phyloP scores from a whole-genome alignment of 2,888 invertebrate genomes.

The Cynaeus angustus region DNA sequence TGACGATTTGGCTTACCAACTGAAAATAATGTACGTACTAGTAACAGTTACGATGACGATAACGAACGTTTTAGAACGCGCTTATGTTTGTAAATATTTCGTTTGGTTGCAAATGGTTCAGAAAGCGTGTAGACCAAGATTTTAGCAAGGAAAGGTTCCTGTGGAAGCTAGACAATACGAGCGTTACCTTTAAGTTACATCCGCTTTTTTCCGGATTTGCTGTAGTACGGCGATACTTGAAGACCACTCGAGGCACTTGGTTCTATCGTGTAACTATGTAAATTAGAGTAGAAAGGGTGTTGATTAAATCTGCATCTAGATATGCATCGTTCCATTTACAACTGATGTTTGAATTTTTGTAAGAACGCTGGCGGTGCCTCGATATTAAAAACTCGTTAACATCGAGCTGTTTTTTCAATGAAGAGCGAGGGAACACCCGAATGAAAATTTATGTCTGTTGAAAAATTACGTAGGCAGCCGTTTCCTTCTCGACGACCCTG shows the following conservation, averaged over 20 bases:
- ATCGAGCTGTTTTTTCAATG: slow-evolving; percentile 15
- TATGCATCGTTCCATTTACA: slow-evolving; percentile 22
- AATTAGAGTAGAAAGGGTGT: slow-evolving; percentile 11
- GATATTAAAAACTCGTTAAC: slow-evolving; percentile 40
- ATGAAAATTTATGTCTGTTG: slow-evolving; percentile 8
- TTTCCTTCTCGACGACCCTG: slow-evolving; percentile 9
- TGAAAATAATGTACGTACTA: slow-evolving; percentile 37
- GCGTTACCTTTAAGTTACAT: neutral
- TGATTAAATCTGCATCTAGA: slow-evolving; percentile 33
- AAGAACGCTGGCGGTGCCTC: slow-evolving; percentile 3
- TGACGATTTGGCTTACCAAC: slow-evolving; percentile 40
- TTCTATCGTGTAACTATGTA: slow-evolving; percentile 1
- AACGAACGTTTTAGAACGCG: slow-evolving; percentile 14
- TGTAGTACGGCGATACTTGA: neutral
- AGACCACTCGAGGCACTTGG: neutral
- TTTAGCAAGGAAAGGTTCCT: no score
- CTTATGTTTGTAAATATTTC: slow-evolving; percentile 38
- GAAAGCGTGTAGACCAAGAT: neutral
- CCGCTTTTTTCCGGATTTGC: neutral
- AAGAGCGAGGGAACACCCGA: slow-evolving; percentile 10
- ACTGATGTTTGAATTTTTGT: slow-evolving; percentile 14
- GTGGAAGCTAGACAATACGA: neutral
- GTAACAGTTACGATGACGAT: slow-evolving; percentile 17
- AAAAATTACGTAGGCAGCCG: neutral
- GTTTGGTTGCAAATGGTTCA: slow-evolving; percentile 7